Conservation (phyloP, 2,113 vertebrate genomes). For the Panurus biarmicus region DNA sequence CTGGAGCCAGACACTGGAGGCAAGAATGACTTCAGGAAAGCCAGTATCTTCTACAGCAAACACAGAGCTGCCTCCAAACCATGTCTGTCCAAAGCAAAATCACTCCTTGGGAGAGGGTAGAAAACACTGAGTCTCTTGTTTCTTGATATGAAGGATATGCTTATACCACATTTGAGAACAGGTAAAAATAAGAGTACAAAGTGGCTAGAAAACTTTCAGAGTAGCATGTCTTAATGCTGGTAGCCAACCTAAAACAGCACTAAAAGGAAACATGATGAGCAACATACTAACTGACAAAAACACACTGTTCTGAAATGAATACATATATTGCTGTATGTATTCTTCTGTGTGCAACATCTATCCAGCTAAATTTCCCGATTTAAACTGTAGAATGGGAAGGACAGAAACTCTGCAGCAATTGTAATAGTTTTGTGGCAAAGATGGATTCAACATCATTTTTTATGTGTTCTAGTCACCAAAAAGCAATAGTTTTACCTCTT, state of each 20-base stretch:
- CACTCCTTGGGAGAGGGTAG: not conserved
- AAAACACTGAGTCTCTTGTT: not conserved
- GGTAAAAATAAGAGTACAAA: not conserved
- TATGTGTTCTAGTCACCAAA: not conserved
- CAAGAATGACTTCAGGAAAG: not conserved
- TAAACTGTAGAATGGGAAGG: not conserved
- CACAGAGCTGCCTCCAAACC: not conserved
- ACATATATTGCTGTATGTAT: not conserved
- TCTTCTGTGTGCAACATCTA: accelerated
- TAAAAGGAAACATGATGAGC: not conserved
- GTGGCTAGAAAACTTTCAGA: not conserved
- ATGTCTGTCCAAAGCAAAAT: not conserved
- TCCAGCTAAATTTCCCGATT: not conserved
- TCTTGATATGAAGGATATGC: not conserved
- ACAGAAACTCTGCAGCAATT: not conserved
- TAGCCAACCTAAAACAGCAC: not conserved
- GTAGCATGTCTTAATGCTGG: not conserved
- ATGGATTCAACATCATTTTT: not conserved
- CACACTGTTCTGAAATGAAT: not conserved
- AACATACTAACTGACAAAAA: not conserved
- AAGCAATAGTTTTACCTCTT: constrained; percentile 84
- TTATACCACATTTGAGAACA: not conserved
- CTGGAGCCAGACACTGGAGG: not conserved
- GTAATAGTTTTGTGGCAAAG: not conserved
- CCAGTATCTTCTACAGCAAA: not conserved